A percentile compares a stretch with the other conserved stretches of the same genome.
These are phyloP conservation scores for Colistium nudipinnis DNA, from an alignment of 2,113 vertebrate species.

Conservation along the genomic window DNA sequence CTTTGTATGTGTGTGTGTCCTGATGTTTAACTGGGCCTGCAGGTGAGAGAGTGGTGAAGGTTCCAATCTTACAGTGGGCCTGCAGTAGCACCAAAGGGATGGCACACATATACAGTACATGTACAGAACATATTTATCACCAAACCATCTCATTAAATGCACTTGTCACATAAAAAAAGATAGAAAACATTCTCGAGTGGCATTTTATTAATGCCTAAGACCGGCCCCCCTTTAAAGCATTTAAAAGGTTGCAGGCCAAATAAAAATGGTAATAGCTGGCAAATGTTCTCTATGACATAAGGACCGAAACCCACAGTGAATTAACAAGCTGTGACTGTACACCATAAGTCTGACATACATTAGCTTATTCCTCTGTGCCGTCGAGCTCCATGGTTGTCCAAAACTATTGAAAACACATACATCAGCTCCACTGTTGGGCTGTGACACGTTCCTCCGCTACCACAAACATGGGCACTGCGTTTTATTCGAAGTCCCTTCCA, in stretches of 20 bases:
- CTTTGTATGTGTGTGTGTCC: neutral
- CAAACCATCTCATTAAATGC: neutral
- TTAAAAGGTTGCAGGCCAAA: neutral
- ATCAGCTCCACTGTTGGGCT: neutral
- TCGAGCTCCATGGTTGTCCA: neutral
- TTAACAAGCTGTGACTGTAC: neutral
- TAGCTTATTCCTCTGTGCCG: neutral
- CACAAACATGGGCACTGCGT: neutral
- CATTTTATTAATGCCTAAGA: neutral
- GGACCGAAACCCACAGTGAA: neutral
- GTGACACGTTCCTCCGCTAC: neutral
- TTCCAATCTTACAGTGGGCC: neutral
- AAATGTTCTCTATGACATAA: neutral
- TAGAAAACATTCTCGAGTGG: neutral
- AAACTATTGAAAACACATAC: neutral
- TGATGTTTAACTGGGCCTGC: constrained; percentile 4
- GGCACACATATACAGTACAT: neutral
- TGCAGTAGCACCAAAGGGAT: neutral
- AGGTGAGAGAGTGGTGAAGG: constrained; percentile 19
- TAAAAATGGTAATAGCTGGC: neutral
- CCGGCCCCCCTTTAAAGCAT: neutral
- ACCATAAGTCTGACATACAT: neutral
- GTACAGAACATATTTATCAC: neutral
- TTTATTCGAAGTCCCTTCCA: neutral
- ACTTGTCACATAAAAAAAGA: neutral